These are phyloP conservation scores for Trichogramma evanescens DNA, from an alignment of 2,888 invertebrate genomes.

Conservation along the genomic window DNA sequence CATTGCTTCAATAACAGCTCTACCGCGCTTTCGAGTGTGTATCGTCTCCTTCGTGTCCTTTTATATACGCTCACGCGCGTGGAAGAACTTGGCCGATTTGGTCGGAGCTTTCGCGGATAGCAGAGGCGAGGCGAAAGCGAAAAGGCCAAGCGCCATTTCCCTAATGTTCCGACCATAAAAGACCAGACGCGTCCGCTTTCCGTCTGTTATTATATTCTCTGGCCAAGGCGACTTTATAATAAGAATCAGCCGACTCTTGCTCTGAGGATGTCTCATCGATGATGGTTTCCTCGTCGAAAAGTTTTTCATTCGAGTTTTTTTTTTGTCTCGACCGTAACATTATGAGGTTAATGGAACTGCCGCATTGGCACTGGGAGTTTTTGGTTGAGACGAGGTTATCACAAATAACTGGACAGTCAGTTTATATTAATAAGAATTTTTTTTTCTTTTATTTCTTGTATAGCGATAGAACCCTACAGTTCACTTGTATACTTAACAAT, in stretches of 20 bases:
- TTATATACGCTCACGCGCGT: background rate
- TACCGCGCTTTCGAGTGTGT: background rate
- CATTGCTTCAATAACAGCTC: conserved; percentile 7
- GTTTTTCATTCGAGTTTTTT: no score
- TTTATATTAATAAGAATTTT: conserved; percentile 45
- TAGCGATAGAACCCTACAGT: conserved; percentile 44
- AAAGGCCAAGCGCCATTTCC: conserved; percentile 35
- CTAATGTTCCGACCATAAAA: conserved; percentile 37
- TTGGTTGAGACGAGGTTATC: no score
- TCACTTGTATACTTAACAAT: conserved; percentile 41
- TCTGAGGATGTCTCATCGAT: no score
- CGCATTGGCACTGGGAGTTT: no score
- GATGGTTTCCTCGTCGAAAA: no score
- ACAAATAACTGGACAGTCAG: conserved; percentile 12
- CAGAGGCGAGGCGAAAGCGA: conserved; percentile 21
- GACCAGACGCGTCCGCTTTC: conserved; percentile 28
- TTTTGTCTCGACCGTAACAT: no score
- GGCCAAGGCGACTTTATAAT: no score
- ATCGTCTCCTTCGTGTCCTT: background rate
- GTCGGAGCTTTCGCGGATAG: conserved; percentile 16
- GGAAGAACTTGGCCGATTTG: conserved; percentile 26
- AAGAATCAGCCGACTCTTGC: no score
- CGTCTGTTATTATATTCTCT: no score
- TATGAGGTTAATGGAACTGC: no score
- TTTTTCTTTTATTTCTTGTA: conserved; percentile 30